A percentile compares a stretch with the other conserved stretches of the same genome.
phyloP scores from a whole-genome alignment of 2,888 invertebrate genomes.

The Serrognathus titanus region DNA sequence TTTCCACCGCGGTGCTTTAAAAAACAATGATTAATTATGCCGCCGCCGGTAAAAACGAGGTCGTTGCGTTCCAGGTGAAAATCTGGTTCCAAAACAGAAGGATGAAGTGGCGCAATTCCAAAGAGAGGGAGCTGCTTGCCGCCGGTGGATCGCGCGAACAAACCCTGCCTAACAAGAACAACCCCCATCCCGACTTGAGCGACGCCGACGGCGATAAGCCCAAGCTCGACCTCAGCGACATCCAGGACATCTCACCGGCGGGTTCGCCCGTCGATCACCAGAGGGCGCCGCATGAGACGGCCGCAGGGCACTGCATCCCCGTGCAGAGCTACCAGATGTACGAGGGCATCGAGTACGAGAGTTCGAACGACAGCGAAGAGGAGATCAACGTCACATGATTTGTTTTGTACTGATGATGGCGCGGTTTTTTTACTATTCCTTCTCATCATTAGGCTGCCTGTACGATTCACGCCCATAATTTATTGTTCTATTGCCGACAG shows the following conservation, averaged over 20 bases:
- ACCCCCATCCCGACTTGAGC: slow-evolving; percentile 91
- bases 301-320: slow-evolving; percentile 23
- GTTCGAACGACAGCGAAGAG: slow-evolving; percentile 67
- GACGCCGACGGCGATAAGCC: slow-evolving; percentile 83
- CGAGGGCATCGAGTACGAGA: slow-evolving; percentile 52
- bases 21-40: too few species aligned
- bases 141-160: slow-evolving; percentile 92
- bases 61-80: slow-evolving; percentile 59
- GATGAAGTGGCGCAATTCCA: slow-evolving; percentile 99
- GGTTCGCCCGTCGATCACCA: slow-evolving; percentile 41
- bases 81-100: slow-evolving; percentile 96
- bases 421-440: too few species aligned
- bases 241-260: slow-evolving; percentile 57
- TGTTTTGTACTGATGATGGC: slow-evolving; percentile 9
- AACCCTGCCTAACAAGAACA: slow-evolving; percentile 94
- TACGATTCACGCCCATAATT: too few species aligned
- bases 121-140: slow-evolving; percentile 90
- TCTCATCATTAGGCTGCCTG: too few species aligned
- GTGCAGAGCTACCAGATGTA: slow-evolving; percentile 40
- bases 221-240: slow-evolving; percentile 58
- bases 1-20: too few species aligned
- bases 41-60: too few species aligned
- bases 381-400: slow-evolving; percentile 88
- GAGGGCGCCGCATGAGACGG: slow-evolving; percentile 21
- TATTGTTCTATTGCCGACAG: too few species aligned